Evolutionary conservation across 2,797 vertebrate genomes (phyloP).

Genomic region (Lacerta bilineata): DNA sequence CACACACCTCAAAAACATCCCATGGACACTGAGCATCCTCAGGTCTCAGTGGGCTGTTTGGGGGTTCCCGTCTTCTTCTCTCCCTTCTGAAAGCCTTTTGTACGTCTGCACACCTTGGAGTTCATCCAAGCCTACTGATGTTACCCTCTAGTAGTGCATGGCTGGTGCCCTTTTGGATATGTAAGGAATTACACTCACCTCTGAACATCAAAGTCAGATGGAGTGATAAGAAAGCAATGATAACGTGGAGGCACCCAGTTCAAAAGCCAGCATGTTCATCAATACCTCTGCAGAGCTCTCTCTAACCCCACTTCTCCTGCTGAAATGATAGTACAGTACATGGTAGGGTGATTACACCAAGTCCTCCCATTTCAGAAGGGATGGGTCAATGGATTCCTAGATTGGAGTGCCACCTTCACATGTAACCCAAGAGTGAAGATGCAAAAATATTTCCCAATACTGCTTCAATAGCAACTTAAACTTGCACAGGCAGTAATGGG

Average conservation of each 20-base stretch:
- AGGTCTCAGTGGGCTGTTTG: not conserved
- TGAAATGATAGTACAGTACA: not conserved
- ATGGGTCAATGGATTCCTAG: not conserved
- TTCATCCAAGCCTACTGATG: not conserved
- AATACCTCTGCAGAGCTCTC: not conserved
- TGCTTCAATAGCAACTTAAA: not conserved
- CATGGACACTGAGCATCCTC: not conserved
- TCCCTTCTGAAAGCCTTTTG: not conserved
- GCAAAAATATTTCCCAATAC: not conserved
- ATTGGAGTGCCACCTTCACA: not conserved
- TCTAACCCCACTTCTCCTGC: not conserved
- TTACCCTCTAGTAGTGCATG: not conserved
- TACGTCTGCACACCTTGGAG: not conserved
- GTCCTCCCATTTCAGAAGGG: not conserved
- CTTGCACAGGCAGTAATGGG: not conserved
- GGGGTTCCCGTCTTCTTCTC: not conserved
- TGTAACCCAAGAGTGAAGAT: not conserved
- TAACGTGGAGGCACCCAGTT: not conserved
- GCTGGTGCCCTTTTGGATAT: not conserved
- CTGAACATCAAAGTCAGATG: not conserved
- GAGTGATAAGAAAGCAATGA: not conserved
- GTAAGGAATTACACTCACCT: not conserved
- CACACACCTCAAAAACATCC: not conserved
- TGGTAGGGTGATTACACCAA: not conserved
- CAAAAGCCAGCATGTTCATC: not conserved